These are phyloP conservation scores for Zootoca vivipara DNA, from an alignment of 2,113 vertebrate genomes.

Conservation along the genomic window DNA sequence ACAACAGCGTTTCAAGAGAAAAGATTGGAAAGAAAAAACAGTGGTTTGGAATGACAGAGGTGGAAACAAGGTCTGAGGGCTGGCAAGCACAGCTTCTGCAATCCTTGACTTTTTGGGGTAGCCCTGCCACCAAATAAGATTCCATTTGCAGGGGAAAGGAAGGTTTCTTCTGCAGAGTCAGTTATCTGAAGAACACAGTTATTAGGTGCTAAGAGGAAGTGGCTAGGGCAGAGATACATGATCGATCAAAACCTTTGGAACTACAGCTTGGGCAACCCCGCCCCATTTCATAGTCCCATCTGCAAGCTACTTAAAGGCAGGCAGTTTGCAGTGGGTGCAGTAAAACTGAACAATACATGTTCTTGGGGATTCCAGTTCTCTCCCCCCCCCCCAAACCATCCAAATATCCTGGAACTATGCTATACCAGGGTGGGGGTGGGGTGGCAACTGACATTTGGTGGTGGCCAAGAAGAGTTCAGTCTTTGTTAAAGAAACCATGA, in stretches of 20 bases:
- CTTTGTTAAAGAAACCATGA: neutral
- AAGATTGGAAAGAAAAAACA: neutral
- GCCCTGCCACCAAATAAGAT: neutral
- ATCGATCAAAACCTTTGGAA: neutral
- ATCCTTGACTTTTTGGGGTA: neutral
- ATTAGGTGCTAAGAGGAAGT: too few relatives aligned
- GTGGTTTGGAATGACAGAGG: too few relatives aligned
- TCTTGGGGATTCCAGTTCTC: neutral
- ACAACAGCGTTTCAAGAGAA: neutral
- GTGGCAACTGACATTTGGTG: neutral
- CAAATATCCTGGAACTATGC: neutral
- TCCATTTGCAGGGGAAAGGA: neutral
- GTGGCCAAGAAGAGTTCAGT: neutral
- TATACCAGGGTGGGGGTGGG: neutral
- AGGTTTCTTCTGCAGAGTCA: neutral
- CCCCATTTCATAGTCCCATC: neutral
- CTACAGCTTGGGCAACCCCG: neutral
- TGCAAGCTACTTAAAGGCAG: neutral
- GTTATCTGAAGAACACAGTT: too few relatives aligned
- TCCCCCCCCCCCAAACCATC: neutral
- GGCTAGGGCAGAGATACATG: neutral
- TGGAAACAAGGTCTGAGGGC: too few relatives aligned
- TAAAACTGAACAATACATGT: neutral
- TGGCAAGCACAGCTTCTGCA: neutral
- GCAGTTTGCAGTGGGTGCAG: neutral